Conservation (phyloP, 2,113 vertebrate genomes). For the Melanostigma gelatinosum region DNA sequence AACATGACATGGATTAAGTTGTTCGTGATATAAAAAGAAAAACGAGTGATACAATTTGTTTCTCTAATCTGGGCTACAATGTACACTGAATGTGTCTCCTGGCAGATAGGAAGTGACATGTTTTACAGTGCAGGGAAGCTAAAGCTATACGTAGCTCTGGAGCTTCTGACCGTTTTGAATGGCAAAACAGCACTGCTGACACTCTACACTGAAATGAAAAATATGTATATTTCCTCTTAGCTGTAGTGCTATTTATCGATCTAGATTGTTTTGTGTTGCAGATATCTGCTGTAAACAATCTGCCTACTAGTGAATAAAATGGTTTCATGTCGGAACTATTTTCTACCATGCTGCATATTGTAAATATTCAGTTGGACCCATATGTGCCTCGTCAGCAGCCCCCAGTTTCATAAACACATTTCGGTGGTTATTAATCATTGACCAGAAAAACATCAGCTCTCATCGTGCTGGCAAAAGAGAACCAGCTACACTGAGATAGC, state of each 20-base stretch:
- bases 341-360: neutral
- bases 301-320: neutral
- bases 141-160: neutral
- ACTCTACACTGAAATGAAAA: too few relatives aligned
- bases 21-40: neutral
- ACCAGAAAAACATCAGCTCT: conserved; percentile 14
- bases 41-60: neutral
- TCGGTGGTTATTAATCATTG: conserved; percentile 49
- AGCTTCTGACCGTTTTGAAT: neutral
- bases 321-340: neutral
- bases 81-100: neutral
- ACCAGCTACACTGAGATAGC: conserved; percentile 12
- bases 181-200: neutral
- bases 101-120: neutral
- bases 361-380: neutral
- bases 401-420: conserved; percentile 14
- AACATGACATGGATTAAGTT: neutral
- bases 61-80: neutral
- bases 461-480: neutral
- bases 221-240: neutral
- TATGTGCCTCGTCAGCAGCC: neutral
- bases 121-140: neutral
- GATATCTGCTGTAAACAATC: neutral
- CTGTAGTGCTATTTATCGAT: neutral
- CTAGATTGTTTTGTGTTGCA: neutral